Evolutionary conservation across 2,888 invertebrate genomes (phyloP).

Genomic region (Branchellion lobata): DNA sequence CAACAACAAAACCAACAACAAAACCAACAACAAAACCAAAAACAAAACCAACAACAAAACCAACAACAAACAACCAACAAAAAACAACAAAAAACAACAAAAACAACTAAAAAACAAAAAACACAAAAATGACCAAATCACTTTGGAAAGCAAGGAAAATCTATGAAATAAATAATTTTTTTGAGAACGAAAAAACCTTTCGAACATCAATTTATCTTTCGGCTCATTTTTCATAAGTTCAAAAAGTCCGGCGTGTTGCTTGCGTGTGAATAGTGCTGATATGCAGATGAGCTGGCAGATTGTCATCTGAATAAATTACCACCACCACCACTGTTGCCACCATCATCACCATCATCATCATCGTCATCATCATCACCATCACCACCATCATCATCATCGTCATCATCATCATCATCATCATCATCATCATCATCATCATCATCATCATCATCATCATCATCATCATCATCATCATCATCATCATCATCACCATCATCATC

Average conservation of each 20-base stretch:
- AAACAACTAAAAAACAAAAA: no score
- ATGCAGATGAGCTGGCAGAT: conserved; percentile 4
- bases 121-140: no score
- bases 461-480: conserved; percentile 24
- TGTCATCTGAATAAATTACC: conserved; percentile 48
- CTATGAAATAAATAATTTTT: no score
- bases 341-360: neutral
- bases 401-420: neutral
- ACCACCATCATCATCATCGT: neutral
- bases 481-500: conserved; percentile 17
- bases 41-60: no score
- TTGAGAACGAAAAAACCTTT: no score
- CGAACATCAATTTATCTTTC: no score
- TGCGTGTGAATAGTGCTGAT: neutral
- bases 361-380: neutral
- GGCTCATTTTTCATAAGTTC: conserved; percentile 13
- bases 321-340: conserved; percentile 45
- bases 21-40: no score
- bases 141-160: no score
- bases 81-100: no score
- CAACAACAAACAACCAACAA: no score
- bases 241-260: neutral
- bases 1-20: no score
- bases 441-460: conserved; percentile 22
- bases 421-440: conserved; percentile 11